Percentiles rank a stretch among this genome's conserved stretches.
These are phyloP conservation scores for Gymnothorax javanicus DNA, from an alignment of 2,797 vertebrate species.

Conservation along the genomic window DNA sequence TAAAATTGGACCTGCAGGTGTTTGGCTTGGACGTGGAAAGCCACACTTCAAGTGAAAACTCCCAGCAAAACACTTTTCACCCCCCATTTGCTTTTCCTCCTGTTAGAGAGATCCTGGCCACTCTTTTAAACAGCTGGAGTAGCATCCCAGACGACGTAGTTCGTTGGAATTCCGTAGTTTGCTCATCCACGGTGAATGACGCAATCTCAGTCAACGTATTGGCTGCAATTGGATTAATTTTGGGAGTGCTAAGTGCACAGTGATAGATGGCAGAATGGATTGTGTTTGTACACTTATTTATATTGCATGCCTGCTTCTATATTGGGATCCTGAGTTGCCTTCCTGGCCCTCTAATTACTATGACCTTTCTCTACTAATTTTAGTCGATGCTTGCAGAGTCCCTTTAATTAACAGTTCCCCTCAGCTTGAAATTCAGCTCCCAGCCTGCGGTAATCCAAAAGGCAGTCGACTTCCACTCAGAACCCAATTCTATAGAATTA, in stretches of 20 bases:
- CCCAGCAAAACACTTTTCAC: background rate
- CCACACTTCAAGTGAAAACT: background rate
- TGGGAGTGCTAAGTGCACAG: background rate
- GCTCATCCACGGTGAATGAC: background rate
- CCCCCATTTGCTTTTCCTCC: background rate
- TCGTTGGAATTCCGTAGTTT: background rate
- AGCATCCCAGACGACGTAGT: background rate
- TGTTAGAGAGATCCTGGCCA: background rate
- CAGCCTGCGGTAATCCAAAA: constrained; percentile 45
- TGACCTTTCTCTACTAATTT: constrained; percentile 59
- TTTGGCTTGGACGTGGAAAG: background rate
- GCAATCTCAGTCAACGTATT: background rate
- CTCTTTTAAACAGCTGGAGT: background rate
- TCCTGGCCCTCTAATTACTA: constrained; percentile 56
- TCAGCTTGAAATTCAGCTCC: constrained; percentile 51
- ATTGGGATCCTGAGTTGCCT: constrained; percentile 49
- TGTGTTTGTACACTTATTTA: constrained; percentile 39
- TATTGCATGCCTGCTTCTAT: constrained; percentile 43
- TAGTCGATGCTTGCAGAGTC: constrained; percentile 47
- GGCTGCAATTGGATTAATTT: background rate
- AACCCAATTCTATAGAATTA: constrained; percentile 34
- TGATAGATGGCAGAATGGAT: constrained; percentile 22
- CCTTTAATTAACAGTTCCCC: constrained; percentile 54
- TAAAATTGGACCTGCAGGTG: background rate
- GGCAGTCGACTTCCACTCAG: constrained; percentile 30